phyloP scores from a whole-genome alignment of 2,113 vertebrate species.

The Malaclemys terrapin region DNA sequence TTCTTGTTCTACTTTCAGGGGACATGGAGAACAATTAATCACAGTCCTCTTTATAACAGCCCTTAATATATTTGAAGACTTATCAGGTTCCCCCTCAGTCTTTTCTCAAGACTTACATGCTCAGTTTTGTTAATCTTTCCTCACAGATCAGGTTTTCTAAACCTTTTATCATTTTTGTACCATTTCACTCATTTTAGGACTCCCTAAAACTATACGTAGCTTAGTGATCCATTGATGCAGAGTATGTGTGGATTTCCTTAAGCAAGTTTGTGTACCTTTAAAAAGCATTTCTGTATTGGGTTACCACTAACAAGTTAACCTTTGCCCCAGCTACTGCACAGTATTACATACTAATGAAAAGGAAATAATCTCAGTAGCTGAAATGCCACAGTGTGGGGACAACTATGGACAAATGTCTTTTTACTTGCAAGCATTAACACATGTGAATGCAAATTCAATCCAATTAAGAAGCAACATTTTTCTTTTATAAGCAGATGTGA shows the following conservation, averaged over 20 bases:
- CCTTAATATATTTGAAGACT: no score
- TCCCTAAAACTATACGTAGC: neutral
- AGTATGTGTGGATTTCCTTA: neutral
- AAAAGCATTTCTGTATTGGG: neutral
- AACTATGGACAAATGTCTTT: neutral
- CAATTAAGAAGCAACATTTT: neutral
- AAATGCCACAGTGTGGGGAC: neutral
- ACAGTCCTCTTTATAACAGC: no score
- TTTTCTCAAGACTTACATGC: no score
- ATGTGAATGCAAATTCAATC: neutral
- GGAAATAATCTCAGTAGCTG: neutral
- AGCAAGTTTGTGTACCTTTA: neutral
- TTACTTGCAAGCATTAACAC: neutral
- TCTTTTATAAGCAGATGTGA: neutral
- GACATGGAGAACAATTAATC: no score
- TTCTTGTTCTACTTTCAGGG: no score
- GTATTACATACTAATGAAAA: fast-evolving
- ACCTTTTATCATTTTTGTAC: neutral
- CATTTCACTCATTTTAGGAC: neutral
- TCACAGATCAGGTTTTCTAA: no score
- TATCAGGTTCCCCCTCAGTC: no score
- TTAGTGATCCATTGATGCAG: neutral
- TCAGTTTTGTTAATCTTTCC: no score
- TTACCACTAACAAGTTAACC: neutral
- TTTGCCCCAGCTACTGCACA: neutral